Evolutionary conservation across 2,888 invertebrate species (phyloP).

Genomic region (Pardosa pseudoannulata): DNA sequence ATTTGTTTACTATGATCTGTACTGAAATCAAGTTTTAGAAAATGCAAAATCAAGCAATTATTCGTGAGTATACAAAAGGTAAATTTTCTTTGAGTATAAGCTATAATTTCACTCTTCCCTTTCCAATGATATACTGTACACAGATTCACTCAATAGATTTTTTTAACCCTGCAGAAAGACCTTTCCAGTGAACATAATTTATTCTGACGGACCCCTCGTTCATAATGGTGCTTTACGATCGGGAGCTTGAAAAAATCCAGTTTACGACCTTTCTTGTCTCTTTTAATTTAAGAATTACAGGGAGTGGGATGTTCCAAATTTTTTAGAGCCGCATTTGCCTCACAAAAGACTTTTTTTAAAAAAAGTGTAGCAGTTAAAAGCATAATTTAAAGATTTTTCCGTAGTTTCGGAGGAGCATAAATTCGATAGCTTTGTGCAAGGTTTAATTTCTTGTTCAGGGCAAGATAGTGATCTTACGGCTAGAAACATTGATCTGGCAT

Average conservation of each 20-base stretch:
- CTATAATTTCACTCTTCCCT: too few species aligned
- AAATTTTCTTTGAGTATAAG: too few species aligned
- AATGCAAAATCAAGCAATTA: too few species aligned
- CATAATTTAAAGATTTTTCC: background rate
- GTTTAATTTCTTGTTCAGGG: too few species aligned
- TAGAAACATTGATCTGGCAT: too few species aligned
- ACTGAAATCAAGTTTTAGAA: too few species aligned
- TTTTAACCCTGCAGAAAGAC: background rate
- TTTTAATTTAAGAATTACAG: constrained; percentile 19
- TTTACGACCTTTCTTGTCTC: constrained; percentile 10
- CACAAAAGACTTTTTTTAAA: background rate
- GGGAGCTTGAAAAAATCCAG: constrained; percentile 5
- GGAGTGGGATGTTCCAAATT: constrained; percentile 2
- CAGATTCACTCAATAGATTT: background rate
- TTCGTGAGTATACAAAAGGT: too few species aligned
- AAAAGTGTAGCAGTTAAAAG: background rate
- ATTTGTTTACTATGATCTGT: too few species aligned
- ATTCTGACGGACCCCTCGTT: constrained; percentile 13
- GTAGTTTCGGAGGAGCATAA: too few species aligned
- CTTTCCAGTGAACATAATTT: background rate
- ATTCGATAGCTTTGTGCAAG: too few species aligned
- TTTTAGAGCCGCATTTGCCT: background rate
- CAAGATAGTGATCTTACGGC: too few species aligned
- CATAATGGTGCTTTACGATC: constrained; percentile 1
- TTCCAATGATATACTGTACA: too few species aligned